Conservation (phyloP, 2,113 vertebrate genomes). For the Colaptes auratus region DNA sequence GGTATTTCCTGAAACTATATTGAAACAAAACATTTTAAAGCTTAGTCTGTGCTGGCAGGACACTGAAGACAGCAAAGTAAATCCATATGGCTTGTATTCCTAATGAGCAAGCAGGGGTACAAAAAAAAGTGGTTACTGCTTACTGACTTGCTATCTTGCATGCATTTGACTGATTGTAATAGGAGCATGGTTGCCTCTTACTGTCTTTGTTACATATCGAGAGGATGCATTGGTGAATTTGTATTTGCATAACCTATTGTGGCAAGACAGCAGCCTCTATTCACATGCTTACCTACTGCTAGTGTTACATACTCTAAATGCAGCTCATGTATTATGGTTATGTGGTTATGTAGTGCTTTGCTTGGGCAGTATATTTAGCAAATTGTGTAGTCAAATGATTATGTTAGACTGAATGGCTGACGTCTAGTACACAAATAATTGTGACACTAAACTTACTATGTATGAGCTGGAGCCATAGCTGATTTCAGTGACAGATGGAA, state of each 20-base stretch:
- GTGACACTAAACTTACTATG: constrained; percentile 44
- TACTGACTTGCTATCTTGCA: not conserved
- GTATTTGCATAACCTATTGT: not conserved
- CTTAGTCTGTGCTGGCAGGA: constrained; percentile 20
- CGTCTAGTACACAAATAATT: constrained; percentile 44
- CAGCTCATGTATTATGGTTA: not conserved
- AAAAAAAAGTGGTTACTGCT: not conserved
- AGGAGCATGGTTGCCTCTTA: not conserved
- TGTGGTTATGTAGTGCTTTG: not conserved
- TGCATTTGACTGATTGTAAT: not conserved
- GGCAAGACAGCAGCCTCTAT: not conserved
- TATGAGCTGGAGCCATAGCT: constrained; percentile 37
- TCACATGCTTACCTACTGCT: not conserved
- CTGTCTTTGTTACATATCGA: not conserved
- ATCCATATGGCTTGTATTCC: constrained; percentile 11
- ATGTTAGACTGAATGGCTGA: constrained; percentile 38
- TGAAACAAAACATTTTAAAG: not conserved
- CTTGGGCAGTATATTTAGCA: constrained; percentile 39
- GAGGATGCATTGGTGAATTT: not conserved
- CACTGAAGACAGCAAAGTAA: constrained; percentile 31
- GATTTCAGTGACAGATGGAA: constrained; percentile 80
- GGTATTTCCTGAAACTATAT: constrained; percentile 14
- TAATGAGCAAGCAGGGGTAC: not conserved
- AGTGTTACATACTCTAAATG: not conserved
- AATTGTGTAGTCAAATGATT: constrained; percentile 39